These are phyloP conservation scores for Aphidius ervi DNA, from an alignment of 1,140 invertebrate species.

Conservation along the genomic window DNA sequence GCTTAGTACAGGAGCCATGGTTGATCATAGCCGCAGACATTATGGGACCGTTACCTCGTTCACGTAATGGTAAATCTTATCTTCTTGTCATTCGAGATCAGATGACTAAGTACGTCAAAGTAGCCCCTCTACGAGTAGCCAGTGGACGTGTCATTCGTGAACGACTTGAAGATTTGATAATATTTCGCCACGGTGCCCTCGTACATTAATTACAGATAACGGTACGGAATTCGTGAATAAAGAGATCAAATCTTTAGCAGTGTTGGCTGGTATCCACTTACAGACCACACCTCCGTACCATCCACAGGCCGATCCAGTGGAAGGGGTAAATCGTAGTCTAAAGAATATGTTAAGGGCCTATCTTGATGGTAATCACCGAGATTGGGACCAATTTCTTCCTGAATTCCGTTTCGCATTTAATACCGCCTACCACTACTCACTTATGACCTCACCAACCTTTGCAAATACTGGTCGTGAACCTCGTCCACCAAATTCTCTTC, in stretches of 20 bases:
- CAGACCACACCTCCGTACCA: conserved; percentile 40
- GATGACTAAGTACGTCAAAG: not conserved
- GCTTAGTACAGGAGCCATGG: conserved; percentile 20
- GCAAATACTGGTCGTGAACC: conserved; percentile 34
- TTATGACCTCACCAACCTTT: conserved; percentile 41
- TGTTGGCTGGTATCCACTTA: conserved; percentile 23
- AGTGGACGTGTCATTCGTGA: not conserved
- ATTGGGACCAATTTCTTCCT: conserved; percentile 38
- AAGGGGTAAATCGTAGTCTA: conserved; percentile 43
- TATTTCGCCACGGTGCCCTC: conserved; percentile 11
- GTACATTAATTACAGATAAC: conserved; percentile 15
- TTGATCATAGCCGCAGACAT: not conserved
- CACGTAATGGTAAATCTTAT: not conserved
- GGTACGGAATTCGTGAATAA: conserved; percentile 35
- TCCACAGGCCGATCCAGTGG: conserved; percentile 44
- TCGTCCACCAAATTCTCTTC: not conserved
- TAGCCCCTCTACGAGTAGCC: not conserved
- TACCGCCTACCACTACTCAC: conserved; percentile 30
- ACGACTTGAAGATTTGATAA: not conserved
- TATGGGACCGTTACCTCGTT: not conserved
- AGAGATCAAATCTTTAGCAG: not conserved
- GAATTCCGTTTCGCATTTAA: conserved; percentile 44
- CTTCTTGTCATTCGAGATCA: conserved; percentile 4
- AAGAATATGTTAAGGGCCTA: conserved; percentile 39
- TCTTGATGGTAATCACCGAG: conserved; percentile 38